phyloP scores from a whole-genome alignment of 2,113 vertebrate genomes.

The Passer montanus region DNA sequence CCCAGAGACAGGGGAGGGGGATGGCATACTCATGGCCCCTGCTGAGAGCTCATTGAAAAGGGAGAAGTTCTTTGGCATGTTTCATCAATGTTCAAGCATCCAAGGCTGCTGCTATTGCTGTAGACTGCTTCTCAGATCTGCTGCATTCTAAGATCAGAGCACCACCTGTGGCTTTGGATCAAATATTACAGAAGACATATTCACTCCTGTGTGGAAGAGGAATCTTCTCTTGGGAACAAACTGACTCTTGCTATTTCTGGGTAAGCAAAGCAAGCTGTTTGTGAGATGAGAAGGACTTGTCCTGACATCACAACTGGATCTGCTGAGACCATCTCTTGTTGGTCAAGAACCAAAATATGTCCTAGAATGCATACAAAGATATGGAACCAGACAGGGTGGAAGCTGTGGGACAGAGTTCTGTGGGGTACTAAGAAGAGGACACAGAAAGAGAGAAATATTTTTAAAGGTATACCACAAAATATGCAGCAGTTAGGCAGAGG shows the following conservation, averaged over 20 bases:
- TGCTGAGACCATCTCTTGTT: not conserved
- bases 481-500: not conserved
- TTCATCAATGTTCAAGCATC: not conserved
- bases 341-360: not conserved
- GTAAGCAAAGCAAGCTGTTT: not conserved
- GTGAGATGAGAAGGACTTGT: not conserved
- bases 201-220: not conserved
- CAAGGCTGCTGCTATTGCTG: not conserved
- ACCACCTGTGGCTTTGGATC: not conserved
- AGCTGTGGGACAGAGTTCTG: not conserved
- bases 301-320: not conserved
- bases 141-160: not conserved
- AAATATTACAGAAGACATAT: not conserved
- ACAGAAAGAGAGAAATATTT: not conserved
- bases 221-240: not conserved
- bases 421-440: not conserved
- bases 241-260: not conserved
- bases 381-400: not conserved
- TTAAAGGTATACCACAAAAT: not conserved
- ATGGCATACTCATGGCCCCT: not conserved
- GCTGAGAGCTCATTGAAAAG: not conserved
- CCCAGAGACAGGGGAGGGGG: not conserved
- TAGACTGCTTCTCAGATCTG: not conserved
- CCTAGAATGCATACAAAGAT: not conserved
- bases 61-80: not conserved